These are phyloP conservation scores for Sebastes wilsoni DNA, from an alignment of 2,797 vertebrate species.

Conservation along the genomic window DNA sequence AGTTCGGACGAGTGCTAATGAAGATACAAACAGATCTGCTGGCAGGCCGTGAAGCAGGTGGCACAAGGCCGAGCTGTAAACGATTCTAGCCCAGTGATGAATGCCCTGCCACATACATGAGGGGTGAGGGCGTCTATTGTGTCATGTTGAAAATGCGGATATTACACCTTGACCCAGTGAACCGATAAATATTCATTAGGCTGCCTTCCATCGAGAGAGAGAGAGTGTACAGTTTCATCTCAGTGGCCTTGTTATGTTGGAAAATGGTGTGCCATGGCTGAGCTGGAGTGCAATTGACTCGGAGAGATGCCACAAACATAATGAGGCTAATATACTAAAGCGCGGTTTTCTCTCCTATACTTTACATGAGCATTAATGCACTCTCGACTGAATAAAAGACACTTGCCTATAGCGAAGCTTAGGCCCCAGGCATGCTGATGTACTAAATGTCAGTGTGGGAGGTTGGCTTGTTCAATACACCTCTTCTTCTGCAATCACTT, in stretches of 20 bases:
- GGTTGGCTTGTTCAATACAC: not conserved
- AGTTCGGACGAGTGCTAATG: constrained; percentile 38
- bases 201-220: constrained; percentile 1
- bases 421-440: not conserved
- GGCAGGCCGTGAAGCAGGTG: constrained; percentile 64
- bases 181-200: constrained; percentile 73
- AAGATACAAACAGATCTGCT: constrained; percentile 50
- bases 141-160: constrained; percentile 50
- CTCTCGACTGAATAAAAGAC: not conserved
- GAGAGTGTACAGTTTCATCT: constrained; percentile 7
- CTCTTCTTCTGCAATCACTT: not conserved
- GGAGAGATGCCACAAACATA: not conserved
- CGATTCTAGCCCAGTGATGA: constrained; percentile 53
- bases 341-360: not conserved
- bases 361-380: constrained; percentile 1
- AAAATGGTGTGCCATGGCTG: constrained; percentile 7
- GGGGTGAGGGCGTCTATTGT: constrained; percentile 27
- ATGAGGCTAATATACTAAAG: constrained; percentile 26
- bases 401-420: not conserved
- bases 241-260: constrained; percentile 22
- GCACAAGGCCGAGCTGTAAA: constrained; percentile 53
- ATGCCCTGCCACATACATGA: constrained; percentile 61
- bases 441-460: not conserved
- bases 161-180: constrained; percentile 71
- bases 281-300: not conserved